phyloP scores from a whole-genome alignment of 2,888 invertebrate species.

The Drosophila nigricruria region DNA sequence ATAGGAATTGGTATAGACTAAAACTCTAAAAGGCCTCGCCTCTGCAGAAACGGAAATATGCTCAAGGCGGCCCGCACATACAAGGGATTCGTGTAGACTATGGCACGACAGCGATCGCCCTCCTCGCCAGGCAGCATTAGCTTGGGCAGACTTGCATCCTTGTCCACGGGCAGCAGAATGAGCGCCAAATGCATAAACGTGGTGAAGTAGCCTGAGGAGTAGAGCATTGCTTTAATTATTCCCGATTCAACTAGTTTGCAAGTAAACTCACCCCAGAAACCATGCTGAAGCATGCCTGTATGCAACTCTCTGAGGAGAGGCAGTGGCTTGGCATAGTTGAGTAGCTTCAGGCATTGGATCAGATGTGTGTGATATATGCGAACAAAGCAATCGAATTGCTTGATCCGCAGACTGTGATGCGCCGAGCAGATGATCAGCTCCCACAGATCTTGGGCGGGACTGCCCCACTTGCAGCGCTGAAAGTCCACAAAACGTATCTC shows the following conservation, averaged over 20 bases:
- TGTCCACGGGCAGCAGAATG: slow-evolving; percentile 80
- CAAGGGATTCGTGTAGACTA: slow-evolving; percentile 81
- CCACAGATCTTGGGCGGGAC: slow-evolving; percentile 83
- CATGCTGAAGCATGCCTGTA: slow-evolving; percentile 80
- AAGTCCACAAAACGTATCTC: slow-evolving; percentile 83
- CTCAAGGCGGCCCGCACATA: slow-evolving; percentile 80
- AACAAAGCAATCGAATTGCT: slow-evolving; percentile 82
- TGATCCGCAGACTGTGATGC: slow-evolving; percentile 76
- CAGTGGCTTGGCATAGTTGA: slow-evolving; percentile 76
- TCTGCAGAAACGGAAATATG: slow-evolving; percentile 82
- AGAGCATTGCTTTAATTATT: not conserved
- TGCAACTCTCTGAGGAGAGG: slow-evolving; percentile 82
- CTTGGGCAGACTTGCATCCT: slow-evolving; percentile 73
- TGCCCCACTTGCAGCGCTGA: slow-evolving; percentile 83
- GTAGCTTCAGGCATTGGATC: slow-evolving; percentile 73
- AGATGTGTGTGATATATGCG: slow-evolving; percentile 81
- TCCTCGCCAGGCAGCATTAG: slow-evolving; percentile 76
- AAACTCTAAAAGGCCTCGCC: slow-evolving; percentile 81
- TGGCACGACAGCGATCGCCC: slow-evolving; percentile 77
- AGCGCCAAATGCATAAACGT: slow-evolving; percentile 77
- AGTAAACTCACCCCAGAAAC: slow-evolving; percentile 78
- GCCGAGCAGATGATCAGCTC: slow-evolving; percentile 82
- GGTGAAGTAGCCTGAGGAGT: slow-evolving; percentile 73
- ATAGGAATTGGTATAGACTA: slow-evolving; percentile 14
- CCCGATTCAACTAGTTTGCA: not conserved